Conservation (phyloP, 2,888 invertebrate genomes). For the Leptarthrus brevirostris region DNA sequence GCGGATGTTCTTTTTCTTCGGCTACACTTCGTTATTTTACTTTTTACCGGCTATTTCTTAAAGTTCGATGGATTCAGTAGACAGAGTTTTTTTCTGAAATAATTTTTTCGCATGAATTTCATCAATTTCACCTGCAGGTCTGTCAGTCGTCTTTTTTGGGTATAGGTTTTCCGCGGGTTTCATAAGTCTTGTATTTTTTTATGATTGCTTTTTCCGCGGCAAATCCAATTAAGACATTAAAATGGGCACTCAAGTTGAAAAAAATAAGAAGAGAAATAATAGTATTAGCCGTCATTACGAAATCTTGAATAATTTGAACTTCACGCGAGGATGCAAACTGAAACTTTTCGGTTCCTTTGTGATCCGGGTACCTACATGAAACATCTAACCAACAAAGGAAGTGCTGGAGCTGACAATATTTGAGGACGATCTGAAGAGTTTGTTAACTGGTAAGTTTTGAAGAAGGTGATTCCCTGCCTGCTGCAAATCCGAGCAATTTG, state of each 20-base stretch:
- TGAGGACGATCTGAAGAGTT: constrained; percentile 3
- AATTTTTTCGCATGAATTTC: constrained; percentile 41
- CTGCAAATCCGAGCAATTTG: neutral
- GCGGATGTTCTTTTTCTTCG: neutral
- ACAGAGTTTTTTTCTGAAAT: constrained; percentile 9
- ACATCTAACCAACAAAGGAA: constrained; percentile 18
- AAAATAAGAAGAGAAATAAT: constrained; percentile 5
- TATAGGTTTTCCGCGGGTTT: neutral
- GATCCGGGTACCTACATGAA: constrained; percentile 1
- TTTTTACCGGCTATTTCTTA: neutral
- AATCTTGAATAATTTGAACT: neutral
- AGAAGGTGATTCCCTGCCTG: constrained; percentile 8
- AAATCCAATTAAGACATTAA: constrained; percentile 49
- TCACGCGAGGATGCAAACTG: neutral
- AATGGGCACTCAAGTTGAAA: constrained; percentile 32
- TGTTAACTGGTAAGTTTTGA: neutral
- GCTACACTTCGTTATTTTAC: neutral
- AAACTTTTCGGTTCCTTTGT: neutral
- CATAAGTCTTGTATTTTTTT: too few species aligned
- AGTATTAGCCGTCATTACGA: constrained; percentile 15
- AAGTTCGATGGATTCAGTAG: constrained; percentile 22
- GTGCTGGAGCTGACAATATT: constrained; percentile 15
- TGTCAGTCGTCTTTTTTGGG: constrained; percentile 13
- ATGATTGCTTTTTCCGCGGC: neutral
- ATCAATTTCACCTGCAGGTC: constrained; percentile 36